Evolutionary conservation across 2,888 invertebrate genomes (phyloP), one percentile per base, ranked within the genome.

Genomic region (Stenurella melanura): DNA sequence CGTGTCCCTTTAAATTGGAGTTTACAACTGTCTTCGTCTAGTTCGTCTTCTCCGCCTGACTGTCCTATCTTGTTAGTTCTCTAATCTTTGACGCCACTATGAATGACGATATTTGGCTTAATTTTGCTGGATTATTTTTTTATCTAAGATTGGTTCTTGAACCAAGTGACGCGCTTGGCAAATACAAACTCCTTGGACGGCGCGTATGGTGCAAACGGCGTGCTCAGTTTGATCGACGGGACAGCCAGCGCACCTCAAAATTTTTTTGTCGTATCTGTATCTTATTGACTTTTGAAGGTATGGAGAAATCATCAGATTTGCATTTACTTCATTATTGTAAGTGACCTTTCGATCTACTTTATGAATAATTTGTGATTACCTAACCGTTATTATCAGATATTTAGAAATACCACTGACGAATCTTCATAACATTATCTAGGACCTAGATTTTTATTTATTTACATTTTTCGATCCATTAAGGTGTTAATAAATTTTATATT

Each of bases 331-430:
- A 34, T 34, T 34, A 34, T 34, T 50, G n/a, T 5, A 2, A 50
- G 50, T 50, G 50, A 50, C 50, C 50, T 50, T 50, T 50, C n/a
- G 50, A 50, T 50, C 50, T 50, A 50, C n/a, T 50, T 50, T 17
- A 17, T 50, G 6, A n/a, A 50, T 50, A 50, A 50, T 50, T 50
- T 50, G 15, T 50, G 50, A 50, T 50, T 50, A 50, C 50, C 12
- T 50, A 15, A 50, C 50, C n/a, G 50, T 50, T n/a, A 42, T 42
- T 42, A 42, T 50, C 50, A n/a, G 50, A 50, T n/a, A 50, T 50
- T 50, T 50, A 50, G n/a, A 50, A 50, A 50, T 50, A 42, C 11
- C 42, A 12, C 42, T 42, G 12, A 42, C 12, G 42, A 42, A 42
- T 50, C 7, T 50, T 50, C 12, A n/a, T 50, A 17, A 7, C n/a